These are phyloP conservation scores for Xyrauchen texanus DNA, from an alignment of 2,113 vertebrate genomes.

Conservation along the genomic window DNA sequence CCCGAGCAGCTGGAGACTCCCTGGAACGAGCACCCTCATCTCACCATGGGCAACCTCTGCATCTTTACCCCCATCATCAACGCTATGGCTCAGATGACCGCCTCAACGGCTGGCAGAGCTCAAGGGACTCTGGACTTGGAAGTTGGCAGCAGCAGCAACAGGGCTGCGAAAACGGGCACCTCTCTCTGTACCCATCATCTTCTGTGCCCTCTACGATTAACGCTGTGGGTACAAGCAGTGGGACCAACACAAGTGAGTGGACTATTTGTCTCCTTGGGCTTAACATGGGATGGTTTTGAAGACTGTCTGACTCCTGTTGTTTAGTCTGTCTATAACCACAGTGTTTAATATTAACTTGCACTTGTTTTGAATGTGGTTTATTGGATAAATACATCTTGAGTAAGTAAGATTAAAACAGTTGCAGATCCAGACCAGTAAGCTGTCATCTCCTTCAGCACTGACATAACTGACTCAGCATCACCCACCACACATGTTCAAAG, in stretches of 20 bases:
- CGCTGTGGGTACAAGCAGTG: slow-evolving; percentile 87
- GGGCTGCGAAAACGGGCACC: slow-evolving; percentile 92
- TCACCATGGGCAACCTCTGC: slow-evolving; percentile 77
- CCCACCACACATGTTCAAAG: neutral
- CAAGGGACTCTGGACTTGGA: slow-evolving; percentile 89
- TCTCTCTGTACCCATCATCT: slow-evolving; percentile 91
- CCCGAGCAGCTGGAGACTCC: slow-evolving; percentile 84
- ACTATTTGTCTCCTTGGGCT: neutral
- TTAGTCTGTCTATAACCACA: slow-evolving; percentile 15
- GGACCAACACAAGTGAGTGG: slow-evolving; percentile 87
- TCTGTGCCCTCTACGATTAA: slow-evolving; percentile 96
- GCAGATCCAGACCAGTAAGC: neutral
- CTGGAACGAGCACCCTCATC: slow-evolving; percentile 84
- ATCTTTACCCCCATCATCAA: slow-evolving; percentile 92
- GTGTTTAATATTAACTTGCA: neutral
- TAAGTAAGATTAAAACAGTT: neutral
- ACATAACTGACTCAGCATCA: neutral
- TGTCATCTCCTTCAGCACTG: no score
- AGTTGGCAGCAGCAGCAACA: slow-evolving; percentile 84
- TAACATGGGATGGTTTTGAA: neutral
- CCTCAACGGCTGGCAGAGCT: slow-evolving; percentile 95
- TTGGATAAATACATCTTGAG: no score
- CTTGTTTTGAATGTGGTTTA: slow-evolving; percentile 1
- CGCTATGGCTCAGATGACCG: slow-evolving; percentile 97
- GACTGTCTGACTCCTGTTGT: neutral